A percentile compares a stretch with the other conserved stretches of the same genome.
These are phyloP conservation scores for Hypena proboscidalis DNA, from an alignment of 2,888 invertebrate genomes.

Conservation along the genomic window DNA sequence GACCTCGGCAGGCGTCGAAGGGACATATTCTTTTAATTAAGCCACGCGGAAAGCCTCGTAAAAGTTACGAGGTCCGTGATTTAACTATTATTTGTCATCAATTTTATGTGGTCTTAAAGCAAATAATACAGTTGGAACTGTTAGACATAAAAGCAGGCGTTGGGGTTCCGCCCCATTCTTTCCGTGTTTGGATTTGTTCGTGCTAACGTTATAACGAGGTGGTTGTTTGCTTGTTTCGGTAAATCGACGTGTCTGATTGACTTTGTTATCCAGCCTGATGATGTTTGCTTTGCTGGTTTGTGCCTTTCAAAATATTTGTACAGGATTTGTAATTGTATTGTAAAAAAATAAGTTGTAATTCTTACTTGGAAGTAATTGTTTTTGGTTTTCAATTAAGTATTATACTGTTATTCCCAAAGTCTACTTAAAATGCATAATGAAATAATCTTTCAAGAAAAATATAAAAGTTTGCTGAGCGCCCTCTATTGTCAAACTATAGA, in stretches of 20 bases:
- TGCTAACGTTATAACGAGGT: slow-evolving; percentile 4
- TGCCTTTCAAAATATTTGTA: too few relatives aligned
- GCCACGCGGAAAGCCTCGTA: slow-evolving; percentile 78
- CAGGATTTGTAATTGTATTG: too few relatives aligned
- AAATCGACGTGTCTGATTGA: not conserved
- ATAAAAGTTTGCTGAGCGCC: too few relatives aligned
- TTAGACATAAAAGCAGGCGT: slow-evolving; percentile 55
- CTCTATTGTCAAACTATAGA: too few relatives aligned
- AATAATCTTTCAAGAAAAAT: too few relatives aligned
- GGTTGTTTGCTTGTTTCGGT: slow-evolving; percentile 4
- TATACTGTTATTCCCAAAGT: too few relatives aligned
- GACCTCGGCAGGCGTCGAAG: slow-evolving; percentile 58
- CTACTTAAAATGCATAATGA: too few relatives aligned
- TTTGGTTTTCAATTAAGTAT: too few relatives aligned
- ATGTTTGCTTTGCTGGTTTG: too few relatives aligned
- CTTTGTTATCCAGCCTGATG: not conserved
- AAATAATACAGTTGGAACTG: slow-evolving; percentile 64
- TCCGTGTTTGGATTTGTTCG: slow-evolving; percentile 15
- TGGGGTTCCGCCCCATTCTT: slow-evolving; percentile 33
- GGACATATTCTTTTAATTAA: slow-evolving; percentile 84
- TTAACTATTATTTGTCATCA: slow-evolving; percentile 86
- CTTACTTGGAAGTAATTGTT: too few relatives aligned
- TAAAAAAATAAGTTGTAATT: too few relatives aligned
- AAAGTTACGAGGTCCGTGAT: slow-evolving; percentile 81
- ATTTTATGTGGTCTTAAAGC: slow-evolving; percentile 80